These are phyloP conservation scores for Drosophila funebris DNA, from an alignment of 1,140 invertebrate genomes.

Conservation along the genomic window DNA sequence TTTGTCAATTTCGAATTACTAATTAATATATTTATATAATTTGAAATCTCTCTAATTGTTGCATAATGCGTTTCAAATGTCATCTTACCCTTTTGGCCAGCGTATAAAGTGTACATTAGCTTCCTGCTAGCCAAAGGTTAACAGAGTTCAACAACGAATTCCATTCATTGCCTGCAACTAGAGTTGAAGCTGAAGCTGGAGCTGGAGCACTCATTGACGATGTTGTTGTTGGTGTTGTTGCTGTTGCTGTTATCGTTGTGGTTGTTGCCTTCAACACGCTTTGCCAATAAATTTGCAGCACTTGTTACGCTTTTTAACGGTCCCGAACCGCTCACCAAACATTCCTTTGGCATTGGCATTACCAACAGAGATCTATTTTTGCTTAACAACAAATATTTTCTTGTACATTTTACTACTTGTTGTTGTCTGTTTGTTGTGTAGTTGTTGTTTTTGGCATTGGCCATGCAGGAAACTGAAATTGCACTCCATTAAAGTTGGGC, in stretches of 20 bases:
- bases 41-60: no score
- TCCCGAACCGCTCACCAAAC: conserved; percentile 67
- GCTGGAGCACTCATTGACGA: conserved; percentile 63
- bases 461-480: conserved; percentile 75
- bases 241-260: conserved; percentile 45
- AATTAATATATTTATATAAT: no score
- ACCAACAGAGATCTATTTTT: conserved; percentile 74
- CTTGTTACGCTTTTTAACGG: conserved; percentile 80
- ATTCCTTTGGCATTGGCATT: conserved; percentile 72
- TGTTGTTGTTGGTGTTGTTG: conserved; percentile 51
- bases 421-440: conserved; percentile 5
- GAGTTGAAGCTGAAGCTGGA: conserved; percentile 10
- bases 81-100: conserved; percentile 16
- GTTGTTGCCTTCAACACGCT: conserved; percentile 78
- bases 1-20: no score
- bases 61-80: neutral
- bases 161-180: conserved; percentile 67
- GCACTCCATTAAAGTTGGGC: conserved; percentile 68
- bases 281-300: conserved; percentile 79
- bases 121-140: conserved; percentile 74
- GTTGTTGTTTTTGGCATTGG: conserved; percentile 39
- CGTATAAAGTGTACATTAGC: conserved; percentile 68
- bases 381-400: conserved; percentile 78
- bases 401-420: conserved; percentile 51
- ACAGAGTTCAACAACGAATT: conserved; percentile 72